Base-by-base conservation (phyloP, 2,888 invertebrate species). In the Tanypteryx hageni region DNA sequence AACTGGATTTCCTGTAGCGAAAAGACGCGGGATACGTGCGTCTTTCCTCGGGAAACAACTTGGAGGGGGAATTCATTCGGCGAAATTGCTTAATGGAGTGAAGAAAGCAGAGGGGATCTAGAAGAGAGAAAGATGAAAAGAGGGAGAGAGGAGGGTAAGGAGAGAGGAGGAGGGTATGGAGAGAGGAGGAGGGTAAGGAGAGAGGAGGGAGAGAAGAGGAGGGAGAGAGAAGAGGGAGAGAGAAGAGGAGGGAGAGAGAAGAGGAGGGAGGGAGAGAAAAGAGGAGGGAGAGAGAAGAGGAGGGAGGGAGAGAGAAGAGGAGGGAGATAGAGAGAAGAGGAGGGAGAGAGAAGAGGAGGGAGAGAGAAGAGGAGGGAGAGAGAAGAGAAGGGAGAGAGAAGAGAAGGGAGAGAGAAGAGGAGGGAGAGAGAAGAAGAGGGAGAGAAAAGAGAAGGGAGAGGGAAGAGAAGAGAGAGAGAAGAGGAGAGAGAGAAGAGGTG, bases 11-110 rank as follows among this genome's bases (percentile, higher is more conserved):
- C 76, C 76, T 76, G 44, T 5, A 1, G 44, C 44, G 44, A 5
- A 44, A 44, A 44, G 1, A 44, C 44, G 44, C 44, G 44, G 76
- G 76, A 76, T 76, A 76, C 76, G 76, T 76, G 68, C 76, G 76
- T 27, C 76, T 27, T 27, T 27, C 68, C 44, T 44, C 44, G 1
- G 44, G 44, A 44, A 44, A 5, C 44, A 22, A 68, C 9, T 27
- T 44, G 44, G 44, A 44, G 5, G 11, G 76, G 76, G 22, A 76
- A 76, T 27, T 27, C 76, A 27, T 76, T 76, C 76, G 22, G 27
- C 11, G 76, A 22, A 76, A 76, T 76, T 27, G 76, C 10, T 76
- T 76, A 76, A 76, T 76, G 76, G 76, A 76, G 76, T 76, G 76
- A 27, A 76, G 22, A 22, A 22, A 27, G 76, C 8, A 68, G 22